phyloP scores from a whole-genome alignment of 2,113 vertebrate species.

The Arenaria interpres region DNA sequence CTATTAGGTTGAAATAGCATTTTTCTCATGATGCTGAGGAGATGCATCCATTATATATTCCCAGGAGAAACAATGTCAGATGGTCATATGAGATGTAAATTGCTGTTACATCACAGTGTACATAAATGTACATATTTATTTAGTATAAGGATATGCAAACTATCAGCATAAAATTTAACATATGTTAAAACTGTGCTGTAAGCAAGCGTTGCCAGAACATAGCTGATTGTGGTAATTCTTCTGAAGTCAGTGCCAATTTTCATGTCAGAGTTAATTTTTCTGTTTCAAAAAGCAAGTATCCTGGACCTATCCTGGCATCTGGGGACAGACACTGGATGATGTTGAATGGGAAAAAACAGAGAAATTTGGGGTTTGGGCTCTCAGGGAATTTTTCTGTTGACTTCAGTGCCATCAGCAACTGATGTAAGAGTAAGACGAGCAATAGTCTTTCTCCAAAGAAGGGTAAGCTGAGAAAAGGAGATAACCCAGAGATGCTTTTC shows the following conservation, averaged over 20 bases:
- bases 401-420: background rate
- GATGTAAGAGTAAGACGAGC: background rate
- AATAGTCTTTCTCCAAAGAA: background rate
- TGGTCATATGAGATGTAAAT: background rate
- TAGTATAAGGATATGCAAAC: background rate
- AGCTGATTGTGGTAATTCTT: background rate
- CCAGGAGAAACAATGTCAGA: slow-evolving; percentile 12
- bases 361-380: background rate
- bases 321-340: background rate
- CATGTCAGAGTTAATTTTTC: background rate
- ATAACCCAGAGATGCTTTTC: background rate
- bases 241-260: background rate
- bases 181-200: background rate
- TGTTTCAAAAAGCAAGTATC: background rate
- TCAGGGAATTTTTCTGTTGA: background rate
- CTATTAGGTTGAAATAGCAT: background rate
- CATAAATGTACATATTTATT: background rate
- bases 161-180: background rate
- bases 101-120: background rate
- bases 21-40: background rate
- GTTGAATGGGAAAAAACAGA: background rate
- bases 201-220: background rate
- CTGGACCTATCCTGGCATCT: background rate
- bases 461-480: background rate
- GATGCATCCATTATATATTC: background rate